A percentile compares a stretch with the other conserved stretches of the same genome.
Evolutionary conservation across 1,140 invertebrate genomes (phyloP).

Genomic region (Drosophila burlai): DNA sequence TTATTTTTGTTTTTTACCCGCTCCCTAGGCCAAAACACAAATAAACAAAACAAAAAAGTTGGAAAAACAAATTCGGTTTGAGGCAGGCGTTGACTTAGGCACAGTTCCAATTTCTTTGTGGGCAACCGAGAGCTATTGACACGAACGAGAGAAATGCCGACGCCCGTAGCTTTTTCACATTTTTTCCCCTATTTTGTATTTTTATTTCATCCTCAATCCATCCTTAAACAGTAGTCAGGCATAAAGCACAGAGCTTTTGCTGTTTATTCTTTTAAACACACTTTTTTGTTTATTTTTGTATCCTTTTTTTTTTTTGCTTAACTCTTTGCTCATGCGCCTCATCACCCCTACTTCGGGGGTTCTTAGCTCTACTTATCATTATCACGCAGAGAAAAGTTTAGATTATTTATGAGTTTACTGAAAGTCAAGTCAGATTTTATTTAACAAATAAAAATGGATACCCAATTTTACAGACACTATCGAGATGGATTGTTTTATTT

Average conservation of each 20-base stretch:
- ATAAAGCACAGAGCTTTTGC: slow-evolving; percentile 32
- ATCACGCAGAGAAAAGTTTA: slow-evolving; percentile 10
- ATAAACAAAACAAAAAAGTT: slow-evolving; percentile 38
- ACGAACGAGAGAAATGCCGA: slow-evolving; percentile 39
- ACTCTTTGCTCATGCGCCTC: slow-evolving; percentile 64
- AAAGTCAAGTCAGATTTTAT: too few relatives aligned
- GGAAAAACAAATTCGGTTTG: slow-evolving; percentile 35
- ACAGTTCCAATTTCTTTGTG: slow-evolving; percentile 56
- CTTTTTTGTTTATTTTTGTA: slow-evolving; percentile 67
- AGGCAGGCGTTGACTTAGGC: slow-evolving; percentile 43
- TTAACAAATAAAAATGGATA: background rate
- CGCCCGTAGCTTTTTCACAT: slow-evolving; percentile 40
- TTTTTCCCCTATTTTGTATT: slow-evolving; percentile 18
- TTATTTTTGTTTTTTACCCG: slow-evolving; percentile 20
- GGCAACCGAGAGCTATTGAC: slow-evolving; percentile 56
- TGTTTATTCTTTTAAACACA: slow-evolving; percentile 68
- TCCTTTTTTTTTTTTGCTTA: slow-evolving; percentile 51
- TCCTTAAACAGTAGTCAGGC: slow-evolving; percentile 42
- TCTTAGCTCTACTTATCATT: slow-evolving; percentile 24
- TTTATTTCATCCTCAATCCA: slow-evolving; percentile 34
- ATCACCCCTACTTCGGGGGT: background rate
- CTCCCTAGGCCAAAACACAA: slow-evolving; percentile 25
- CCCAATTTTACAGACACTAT: background rate
- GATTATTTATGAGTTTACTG: background rate
- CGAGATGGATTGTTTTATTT: background rate